Conservation (phyloP, 1,140 invertebrate genomes). For the Aethina tumida region DNA sequence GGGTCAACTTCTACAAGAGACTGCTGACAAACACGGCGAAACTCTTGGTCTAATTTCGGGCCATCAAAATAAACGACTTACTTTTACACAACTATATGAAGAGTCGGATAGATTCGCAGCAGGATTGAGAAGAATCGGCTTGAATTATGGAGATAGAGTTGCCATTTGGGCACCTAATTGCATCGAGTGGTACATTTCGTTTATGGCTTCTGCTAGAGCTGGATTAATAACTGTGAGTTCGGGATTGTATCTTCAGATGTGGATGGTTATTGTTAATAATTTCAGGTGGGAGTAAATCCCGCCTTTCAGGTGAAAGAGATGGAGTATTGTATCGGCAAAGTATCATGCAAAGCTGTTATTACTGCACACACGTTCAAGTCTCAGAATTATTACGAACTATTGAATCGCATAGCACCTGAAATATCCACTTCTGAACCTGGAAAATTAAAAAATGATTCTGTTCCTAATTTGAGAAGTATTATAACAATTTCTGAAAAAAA, state of each 20-base stretch:
- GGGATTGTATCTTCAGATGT: neutral
- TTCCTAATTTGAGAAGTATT: conserved; percentile 22
- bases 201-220: conserved; percentile 66
- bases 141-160: conserved; percentile 70
- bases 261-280: conserved; percentile 1
- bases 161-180: conserved; percentile 85
- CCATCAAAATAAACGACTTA: conserved; percentile 49
- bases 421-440: conserved; percentile 34
- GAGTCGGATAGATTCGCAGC: conserved; percentile 70
- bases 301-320: conserved; percentile 67
- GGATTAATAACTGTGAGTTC: conserved; percentile 66
- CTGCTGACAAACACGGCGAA: conserved; percentile 45
- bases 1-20: conserved; percentile 47
- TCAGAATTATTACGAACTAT: conserved; percentile 61
- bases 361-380: conserved; percentile 52
- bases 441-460: conserved; percentile 28
- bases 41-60: conserved; percentile 48
- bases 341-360: conserved; percentile 60
- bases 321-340: conserved; percentile 70
- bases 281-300: conserved; percentile 75
- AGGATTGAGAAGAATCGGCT: conserved; percentile 63
- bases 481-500: conserved; percentile 19
- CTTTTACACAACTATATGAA: conserved; percentile 51
- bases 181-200: conserved; percentile 68
- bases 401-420: conserved; percentile 44